phyloP scores from a whole-genome alignment of 2,113 vertebrate species.

The Zapus hudsonius region DNA sequence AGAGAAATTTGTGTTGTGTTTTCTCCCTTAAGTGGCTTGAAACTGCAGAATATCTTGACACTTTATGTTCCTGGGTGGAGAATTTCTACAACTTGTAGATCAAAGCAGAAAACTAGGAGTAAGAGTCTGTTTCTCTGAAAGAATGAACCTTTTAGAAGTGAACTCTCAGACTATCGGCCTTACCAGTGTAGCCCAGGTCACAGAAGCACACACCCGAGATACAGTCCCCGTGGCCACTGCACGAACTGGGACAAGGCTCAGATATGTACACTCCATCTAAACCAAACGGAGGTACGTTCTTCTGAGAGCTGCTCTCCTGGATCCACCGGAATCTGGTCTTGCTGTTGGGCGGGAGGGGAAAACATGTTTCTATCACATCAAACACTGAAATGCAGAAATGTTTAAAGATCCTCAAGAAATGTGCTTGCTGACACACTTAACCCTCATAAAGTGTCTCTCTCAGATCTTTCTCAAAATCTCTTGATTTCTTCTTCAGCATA shows the following conservation, averaged over 20 bases:
- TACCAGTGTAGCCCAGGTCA: conserved; percentile 97
- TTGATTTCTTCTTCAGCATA: conserved; percentile 15
- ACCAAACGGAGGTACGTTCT: conserved; percentile 92
- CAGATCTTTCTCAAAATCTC: neutral
- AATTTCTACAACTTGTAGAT: conserved; percentile 9
- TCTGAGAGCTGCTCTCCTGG: conserved; percentile 95
- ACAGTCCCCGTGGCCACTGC: conserved; percentile 96
- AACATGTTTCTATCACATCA: neutral
- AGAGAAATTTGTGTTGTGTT: conserved; percentile 53
- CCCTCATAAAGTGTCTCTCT: neutral
- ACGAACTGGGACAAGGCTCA: conserved; percentile 96
- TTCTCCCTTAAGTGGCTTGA: neutral
- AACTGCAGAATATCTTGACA: neutral
- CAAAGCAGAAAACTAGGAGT: conserved; percentile 1
- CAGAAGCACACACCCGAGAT: conserved; percentile 98
- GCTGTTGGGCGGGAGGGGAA: conserved; percentile 82
- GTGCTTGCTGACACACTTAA: neutral
- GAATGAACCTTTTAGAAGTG: neutral
- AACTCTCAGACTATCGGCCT: neutral
- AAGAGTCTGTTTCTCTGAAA: neutral
- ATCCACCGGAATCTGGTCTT: conserved; percentile 99
- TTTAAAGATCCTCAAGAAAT: neutral
- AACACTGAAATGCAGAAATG: neutral
- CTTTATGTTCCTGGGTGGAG: neutral
- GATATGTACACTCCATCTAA: conserved; percentile 98